Conservation (phyloP, 1,140 invertebrate genomes). For the Yoshiicerus persimilis region DNA sequence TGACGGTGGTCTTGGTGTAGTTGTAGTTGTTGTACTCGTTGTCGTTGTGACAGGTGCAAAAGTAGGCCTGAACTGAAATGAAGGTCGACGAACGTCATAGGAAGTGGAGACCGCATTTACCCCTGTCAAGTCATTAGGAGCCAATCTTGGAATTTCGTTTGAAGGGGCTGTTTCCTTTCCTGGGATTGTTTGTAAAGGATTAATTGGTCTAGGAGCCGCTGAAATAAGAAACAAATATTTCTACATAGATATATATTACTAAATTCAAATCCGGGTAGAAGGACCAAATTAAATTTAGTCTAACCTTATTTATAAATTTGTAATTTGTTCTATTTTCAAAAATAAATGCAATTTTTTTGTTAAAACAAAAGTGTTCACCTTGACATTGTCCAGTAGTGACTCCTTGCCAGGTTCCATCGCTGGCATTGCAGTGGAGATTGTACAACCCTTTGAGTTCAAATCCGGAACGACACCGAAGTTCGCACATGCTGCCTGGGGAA, state of each 20-base stretch:
- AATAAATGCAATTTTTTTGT: background rate
- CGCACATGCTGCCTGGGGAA: conserved; percentile 48
- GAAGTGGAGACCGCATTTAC: background rate
- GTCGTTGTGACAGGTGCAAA: background rate
- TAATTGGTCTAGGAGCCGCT: conserved; percentile 24
- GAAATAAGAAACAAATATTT: background rate
- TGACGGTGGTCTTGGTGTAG: background rate
- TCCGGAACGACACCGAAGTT: conserved; percentile 42
- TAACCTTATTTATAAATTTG: no score
- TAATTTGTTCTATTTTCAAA: background rate
- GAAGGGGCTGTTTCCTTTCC: conserved; percentile 33
- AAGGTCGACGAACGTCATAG: background rate
- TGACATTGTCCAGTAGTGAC: conserved; percentile 42
- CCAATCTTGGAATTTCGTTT: conserved; percentile 42
- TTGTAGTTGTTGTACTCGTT: background rate
- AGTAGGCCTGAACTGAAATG: conserved; percentile 16
- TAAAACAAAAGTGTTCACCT: conserved; percentile 1
- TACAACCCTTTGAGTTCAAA: conserved; percentile 37
- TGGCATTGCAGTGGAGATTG: conserved; percentile 47
- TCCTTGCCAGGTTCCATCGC: conserved; percentile 44
- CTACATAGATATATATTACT: no score
- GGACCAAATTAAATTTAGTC: no score
- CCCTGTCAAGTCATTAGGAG: conserved; percentile 24
- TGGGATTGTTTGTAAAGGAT: background rate
- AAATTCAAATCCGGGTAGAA: no score